Conservation (phyloP, 2,113 vertebrate genomes). For the Caloenas nicobarica region DNA sequence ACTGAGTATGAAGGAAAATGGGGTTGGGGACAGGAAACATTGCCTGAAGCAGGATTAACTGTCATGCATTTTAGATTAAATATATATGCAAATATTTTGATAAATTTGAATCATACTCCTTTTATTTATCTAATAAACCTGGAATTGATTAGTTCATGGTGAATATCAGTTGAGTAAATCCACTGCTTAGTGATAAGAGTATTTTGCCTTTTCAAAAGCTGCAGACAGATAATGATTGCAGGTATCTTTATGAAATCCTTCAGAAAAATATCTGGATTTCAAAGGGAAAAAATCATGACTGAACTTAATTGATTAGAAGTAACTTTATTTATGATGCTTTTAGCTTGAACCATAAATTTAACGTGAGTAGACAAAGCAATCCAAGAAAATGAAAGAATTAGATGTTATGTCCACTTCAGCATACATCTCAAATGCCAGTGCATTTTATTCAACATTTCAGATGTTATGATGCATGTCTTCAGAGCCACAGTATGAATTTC, state of each 20-base stretch:
- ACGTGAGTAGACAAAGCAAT: background rate
- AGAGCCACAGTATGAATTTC: background rate
- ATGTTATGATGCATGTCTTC: background rate
- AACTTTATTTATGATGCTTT: background rate
- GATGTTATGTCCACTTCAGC: accelerated
- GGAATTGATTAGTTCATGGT: background rate
- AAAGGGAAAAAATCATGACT: background rate
- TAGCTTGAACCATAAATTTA: background rate
- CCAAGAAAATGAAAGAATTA: background rate
- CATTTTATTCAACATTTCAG: background rate
- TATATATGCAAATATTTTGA: background rate
- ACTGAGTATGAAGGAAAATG: background rate
- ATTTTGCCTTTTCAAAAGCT: background rate
- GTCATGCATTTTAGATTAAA: background rate
- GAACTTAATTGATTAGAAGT: background rate
- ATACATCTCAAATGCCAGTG: background rate
- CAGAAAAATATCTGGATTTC: background rate
- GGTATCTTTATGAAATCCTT: background rate
- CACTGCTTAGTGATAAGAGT: background rate
- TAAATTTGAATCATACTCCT: background rate
- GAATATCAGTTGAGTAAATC: background rate
- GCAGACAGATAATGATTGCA: background rate
- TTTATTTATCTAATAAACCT: background rate
- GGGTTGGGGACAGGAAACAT: background rate
- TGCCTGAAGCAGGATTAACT: background rate